Base-by-base conservation (phyloP, 2,113 vertebrate species). In the Ptyas mucosa region DNA sequence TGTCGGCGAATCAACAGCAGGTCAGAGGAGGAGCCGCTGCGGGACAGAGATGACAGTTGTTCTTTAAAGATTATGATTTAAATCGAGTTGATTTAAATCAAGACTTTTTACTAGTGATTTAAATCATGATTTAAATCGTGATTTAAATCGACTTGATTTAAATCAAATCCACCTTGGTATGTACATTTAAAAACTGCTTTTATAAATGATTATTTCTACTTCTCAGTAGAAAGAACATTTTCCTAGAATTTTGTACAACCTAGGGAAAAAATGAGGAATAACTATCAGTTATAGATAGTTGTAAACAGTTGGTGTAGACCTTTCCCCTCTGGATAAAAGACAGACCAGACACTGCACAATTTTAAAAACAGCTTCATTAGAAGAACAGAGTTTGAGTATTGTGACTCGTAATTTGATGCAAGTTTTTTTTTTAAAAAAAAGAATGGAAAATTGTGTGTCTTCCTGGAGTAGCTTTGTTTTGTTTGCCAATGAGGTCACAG, bases 401-500 rank as follows among this genome's bases (percentile, higher is more conserved):
- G 89, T 93, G 91, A 94, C 54, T 93, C 96, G 93, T 95, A 95
- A 95, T 94, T 94, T 91, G 90, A 95, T 94, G 92, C 89, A 94
- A 93, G 94, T 14, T 55, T 88, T 34, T n/a, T 87, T n/a, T 55
- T 34, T 24, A 96, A 95, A 94, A 94, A 49, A 49, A 49, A 57
- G 0, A 0, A 93, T 93, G 94, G 92, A 85, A 96, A 95, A 93
- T 58, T 94, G 92, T 87, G 96, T 96, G 95, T 90, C 96, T 97
- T 97, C 96, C 95, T 93, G 94, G 91, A 0, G 0, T 64, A 95
- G 95, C 85, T 95, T 95, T 97, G 97, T 97, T 96, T 96, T 96
- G 93, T 96, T 95, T 96, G 96, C 96, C 92, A 94, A 85, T 96
- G 95, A 97, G 95, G 97, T 96, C 95, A 96, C 92, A 95, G 92